Percentiles rank a stretch among this genome's conserved stretches.
Evolutionary conservation across 2,888 invertebrate genomes (phyloP).

Genomic region (Seira musarum): DNA sequence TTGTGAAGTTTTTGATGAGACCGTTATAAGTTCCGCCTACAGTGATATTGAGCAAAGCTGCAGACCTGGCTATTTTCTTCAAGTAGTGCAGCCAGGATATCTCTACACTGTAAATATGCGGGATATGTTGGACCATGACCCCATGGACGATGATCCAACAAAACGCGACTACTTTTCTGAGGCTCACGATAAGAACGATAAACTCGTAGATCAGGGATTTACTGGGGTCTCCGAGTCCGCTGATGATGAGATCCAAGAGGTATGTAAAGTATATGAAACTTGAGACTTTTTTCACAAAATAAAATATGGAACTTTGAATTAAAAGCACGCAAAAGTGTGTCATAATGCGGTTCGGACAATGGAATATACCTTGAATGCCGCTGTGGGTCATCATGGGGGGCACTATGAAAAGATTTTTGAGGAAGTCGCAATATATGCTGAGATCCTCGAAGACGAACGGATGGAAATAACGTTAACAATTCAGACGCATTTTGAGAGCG

Average conservation of each 20-base stretch:
- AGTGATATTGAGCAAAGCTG: not conserved
- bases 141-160: not conserved
- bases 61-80: not conserved
- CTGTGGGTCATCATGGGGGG: constrained; percentile 7
- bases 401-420: not conserved
- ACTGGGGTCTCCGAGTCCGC: constrained; percentile 2
- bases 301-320: too few species aligned
- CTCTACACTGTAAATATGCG: constrained; percentile 14
- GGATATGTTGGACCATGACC: constrained; percentile 21
- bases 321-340: constrained; percentile 14
- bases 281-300: too few species aligned
- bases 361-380: constrained; percentile 25
- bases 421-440: not conserved
- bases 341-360: constrained; percentile 17
- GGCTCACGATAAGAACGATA: constrained; percentile 17
- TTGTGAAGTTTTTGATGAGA: too few species aligned
- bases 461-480: not conserved
- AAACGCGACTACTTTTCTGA: constrained; percentile 34
- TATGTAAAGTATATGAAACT: not conserved
- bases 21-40: too few species aligned
- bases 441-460: constrained; percentile 4
- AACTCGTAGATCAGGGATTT: constrained; percentile 3
- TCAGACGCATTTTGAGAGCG: not conserved
- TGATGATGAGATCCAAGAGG: not conserved
- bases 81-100: not conserved